Evolutionary conservation across 1,140 invertebrate species (phyloP).

Genomic region (Episyrphus balteatus): DNA sequence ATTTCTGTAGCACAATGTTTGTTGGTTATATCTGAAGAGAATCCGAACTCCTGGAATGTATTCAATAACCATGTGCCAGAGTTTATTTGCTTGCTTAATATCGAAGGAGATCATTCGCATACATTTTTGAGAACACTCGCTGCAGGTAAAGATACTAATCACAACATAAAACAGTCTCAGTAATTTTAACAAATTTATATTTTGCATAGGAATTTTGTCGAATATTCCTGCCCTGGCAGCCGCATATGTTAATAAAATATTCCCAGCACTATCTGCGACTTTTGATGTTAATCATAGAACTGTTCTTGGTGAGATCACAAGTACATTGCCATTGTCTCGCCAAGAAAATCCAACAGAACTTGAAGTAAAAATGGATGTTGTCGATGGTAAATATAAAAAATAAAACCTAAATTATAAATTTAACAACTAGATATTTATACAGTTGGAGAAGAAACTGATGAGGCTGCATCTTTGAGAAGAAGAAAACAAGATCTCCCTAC

Average conservation of each 20-base stretch:
- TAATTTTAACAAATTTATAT: conserved; percentile 37
- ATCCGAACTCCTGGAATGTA: conserved; percentile 41
- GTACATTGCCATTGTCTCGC: conserved; percentile 9
- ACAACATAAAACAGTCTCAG: no score
- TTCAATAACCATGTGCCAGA: conserved; percentile 38
- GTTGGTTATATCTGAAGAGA: conserved; percentile 56
- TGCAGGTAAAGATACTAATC: conserved; percentile 39
- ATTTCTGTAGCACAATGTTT: conserved; percentile 51
- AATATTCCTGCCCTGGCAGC: conserved; percentile 38
- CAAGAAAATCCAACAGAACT: conserved; percentile 4
- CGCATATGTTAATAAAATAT: conserved; percentile 11
- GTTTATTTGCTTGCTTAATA: conserved; percentile 39
- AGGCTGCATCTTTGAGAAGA: conserved; percentile 8
- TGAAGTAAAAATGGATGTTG: neutral
- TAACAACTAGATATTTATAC: conserved; percentile 4
- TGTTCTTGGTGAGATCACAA: conserved; percentile 14
- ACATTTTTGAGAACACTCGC: conserved; percentile 42
- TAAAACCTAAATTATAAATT: neutral
- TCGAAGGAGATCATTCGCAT: conserved; percentile 35
- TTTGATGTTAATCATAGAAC: conserved; percentile 12
- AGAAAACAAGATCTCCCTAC: conserved; percentile 20
- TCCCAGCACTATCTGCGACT: conserved; percentile 6
- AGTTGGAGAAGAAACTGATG: conserved; percentile 12
- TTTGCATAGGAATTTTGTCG: conserved; percentile 30
- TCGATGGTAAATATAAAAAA: neutral